A percentile compares a stretch with the other conserved stretches of the same genome.
Evolutionary conservation across 2,797 vertebrate genomes (phyloP).

Genomic region (Chelidonichthys spinosus): DNA sequence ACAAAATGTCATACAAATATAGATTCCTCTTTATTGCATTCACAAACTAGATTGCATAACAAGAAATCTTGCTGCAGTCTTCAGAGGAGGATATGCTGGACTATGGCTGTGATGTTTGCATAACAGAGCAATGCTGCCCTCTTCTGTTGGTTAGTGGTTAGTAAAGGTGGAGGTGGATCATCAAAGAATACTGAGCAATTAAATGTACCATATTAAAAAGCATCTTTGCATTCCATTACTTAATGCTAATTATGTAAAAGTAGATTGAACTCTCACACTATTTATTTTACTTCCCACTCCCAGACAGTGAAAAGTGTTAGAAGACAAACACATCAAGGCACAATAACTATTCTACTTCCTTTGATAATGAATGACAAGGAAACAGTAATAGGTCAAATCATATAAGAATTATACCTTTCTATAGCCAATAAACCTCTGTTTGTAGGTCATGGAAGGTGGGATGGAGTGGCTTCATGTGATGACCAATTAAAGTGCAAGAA

Average conservation of each 20-base stretch:
- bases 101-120: background rate
- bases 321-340: background rate
- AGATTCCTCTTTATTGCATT: background rate
- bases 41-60: constrained; percentile 2
- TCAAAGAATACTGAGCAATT: background rate
- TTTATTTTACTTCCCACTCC: background rate
- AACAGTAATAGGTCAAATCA: background rate
- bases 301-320: background rate
- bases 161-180: background rate
- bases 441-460: background rate
- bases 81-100: constrained; percentile 2
- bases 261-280: background rate
- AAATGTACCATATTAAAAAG: background rate
- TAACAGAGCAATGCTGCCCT: constrained; percentile 66
- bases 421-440: background rate
- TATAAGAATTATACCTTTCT: constrained; percentile 5
- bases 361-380: background rate
- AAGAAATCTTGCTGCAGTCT: constrained; percentile 35
- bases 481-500: background rate
- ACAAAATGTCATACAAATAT: background rate
- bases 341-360: constrained; percentile 1
- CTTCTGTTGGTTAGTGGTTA: constrained; percentile 48
- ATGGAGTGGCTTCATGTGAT: background rate
- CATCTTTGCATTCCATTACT: background rate
- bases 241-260: background rate